Conservation (phyloP, 2,797 vertebrate species). For the Jordanella pulchra region DNA sequence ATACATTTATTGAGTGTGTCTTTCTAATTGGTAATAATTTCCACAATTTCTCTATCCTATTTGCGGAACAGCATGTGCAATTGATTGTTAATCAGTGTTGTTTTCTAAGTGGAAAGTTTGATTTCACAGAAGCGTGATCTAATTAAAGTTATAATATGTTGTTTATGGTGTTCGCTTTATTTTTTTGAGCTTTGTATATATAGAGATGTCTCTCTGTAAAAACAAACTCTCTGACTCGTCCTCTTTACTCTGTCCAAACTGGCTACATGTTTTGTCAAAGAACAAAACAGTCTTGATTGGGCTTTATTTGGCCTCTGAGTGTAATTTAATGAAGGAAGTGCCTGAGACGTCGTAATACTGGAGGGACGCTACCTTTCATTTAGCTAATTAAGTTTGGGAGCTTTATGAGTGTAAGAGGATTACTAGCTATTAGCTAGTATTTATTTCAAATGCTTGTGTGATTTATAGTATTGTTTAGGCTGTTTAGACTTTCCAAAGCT, state of each 20-base stretch:
- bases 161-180: too few relatives aligned
- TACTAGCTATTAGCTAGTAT: slow-evolving; percentile 67
- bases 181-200: too few relatives aligned
- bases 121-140: too few relatives aligned
- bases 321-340: slow-evolving; percentile 57
- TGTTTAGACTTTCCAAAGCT: slow-evolving; percentile 41
- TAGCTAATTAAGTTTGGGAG: slow-evolving; percentile 65
- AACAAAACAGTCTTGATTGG: slow-evolving; percentile 16
- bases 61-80: too few relatives aligned
- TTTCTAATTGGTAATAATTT: too few relatives aligned
- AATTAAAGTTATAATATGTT: too few relatives aligned
- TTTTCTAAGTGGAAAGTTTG: too few relatives aligned
- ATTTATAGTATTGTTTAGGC: slow-evolving; percentile 55
- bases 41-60: too few relatives aligned
- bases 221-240: slow-evolving; percentile 21
- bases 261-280: slow-evolving; percentile 28
- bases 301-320: slow-evolving; percentile 47
- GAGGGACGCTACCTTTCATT: slow-evolving; percentile 71
- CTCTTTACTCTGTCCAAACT: slow-evolving; percentile 30
- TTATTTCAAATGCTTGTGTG: slow-evolving; percentile 63
- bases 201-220: slow-evolving; percentile 33
- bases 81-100: too few relatives aligned
- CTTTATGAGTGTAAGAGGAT: slow-evolving; percentile 69
- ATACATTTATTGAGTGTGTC: too few relatives aligned
- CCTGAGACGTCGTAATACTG: slow-evolving; percentile 39